Conservation (phyloP, 35 echinoderm and acorn worm species). For the Ptychodera flava region DNA sequence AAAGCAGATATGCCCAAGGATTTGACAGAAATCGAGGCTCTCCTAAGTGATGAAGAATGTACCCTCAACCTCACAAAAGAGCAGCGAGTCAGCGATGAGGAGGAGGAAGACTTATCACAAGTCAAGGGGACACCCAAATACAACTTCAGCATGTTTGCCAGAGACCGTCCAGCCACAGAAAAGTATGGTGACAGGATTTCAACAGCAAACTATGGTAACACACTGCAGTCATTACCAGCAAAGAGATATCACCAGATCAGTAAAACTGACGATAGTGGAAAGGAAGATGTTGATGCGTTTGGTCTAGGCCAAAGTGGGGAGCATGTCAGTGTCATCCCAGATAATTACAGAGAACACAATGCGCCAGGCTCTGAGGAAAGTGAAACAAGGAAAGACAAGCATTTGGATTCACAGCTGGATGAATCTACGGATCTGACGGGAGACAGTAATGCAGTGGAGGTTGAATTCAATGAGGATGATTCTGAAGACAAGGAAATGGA, state of each 20-base stretch:
- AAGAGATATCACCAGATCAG: neutral
- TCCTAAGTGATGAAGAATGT: neutral
- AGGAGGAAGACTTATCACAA: neutral
- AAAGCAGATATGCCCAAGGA: slow-evolving; percentile 2
- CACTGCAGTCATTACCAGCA: neutral
- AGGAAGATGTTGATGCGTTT: too few relatives aligned
- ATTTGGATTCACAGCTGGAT: too few relatives aligned
- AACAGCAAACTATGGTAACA: neutral
- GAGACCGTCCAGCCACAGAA: neutral
- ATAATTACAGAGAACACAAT: too few relatives aligned
- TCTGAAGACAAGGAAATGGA: too few relatives aligned
- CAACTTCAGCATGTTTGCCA: neutral
- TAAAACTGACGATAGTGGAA: neutral
- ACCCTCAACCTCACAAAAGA: neutral
- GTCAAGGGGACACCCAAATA: neutral
- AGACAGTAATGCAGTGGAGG: too few relatives aligned
- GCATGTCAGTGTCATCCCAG: too few relatives aligned
- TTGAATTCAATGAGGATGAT: too few relatives aligned
- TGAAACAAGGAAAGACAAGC: too few relatives aligned
- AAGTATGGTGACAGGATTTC: slow-evolving; percentile 5
- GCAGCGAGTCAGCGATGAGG: neutral
- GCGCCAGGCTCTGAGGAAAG: too few relatives aligned
- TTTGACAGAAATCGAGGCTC: neutral
- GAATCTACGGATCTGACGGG: too few relatives aligned
- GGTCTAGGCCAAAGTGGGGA: too few relatives aligned